Evolutionary conservation across 2,888 invertebrate species (phyloP).

Genomic region (Drosophila formosana): DNA sequence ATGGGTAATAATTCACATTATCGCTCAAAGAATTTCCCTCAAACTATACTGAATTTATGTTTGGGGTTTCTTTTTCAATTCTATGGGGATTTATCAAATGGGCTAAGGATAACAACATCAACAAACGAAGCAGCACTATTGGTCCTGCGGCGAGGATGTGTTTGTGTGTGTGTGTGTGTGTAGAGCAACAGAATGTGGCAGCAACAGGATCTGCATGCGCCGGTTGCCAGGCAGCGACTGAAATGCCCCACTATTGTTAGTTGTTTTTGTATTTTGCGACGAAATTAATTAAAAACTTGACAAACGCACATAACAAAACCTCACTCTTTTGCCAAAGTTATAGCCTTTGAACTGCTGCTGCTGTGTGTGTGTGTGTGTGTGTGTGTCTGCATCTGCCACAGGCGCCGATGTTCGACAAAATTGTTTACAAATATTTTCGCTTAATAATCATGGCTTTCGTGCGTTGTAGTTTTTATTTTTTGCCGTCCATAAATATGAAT

Average conservation of each 20-base stretch:
- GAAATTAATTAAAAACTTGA: constrained; percentile 61
- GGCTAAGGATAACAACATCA: constrained; percentile 13
- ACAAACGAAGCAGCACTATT: neutral
- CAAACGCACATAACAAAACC: constrained; percentile 28
- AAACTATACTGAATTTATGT: neutral
- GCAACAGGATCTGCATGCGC: constrained; percentile 10
- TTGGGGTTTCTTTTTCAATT: constrained; percentile 7
- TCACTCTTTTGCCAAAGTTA: constrained; percentile 7
- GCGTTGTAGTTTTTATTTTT: constrained; percentile 9
- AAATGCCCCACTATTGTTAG: constrained; percentile 28
- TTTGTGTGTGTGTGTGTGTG: neutral
- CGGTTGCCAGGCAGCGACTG: constrained; percentile 23
- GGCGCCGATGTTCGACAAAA: constrained; percentile 21
- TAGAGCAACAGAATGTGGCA: constrained; percentile 1
- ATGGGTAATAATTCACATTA: neutral
- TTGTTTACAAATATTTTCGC: constrained; percentile 39
- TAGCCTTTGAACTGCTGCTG: constrained; percentile 13
- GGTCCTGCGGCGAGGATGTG: neutral
- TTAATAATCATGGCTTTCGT: constrained; percentile 28
- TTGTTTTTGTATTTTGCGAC: constrained; percentile 36
- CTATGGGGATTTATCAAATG: constrained; percentile 7
- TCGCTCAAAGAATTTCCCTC: neutral
- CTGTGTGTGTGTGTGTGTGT: constrained; percentile 8
- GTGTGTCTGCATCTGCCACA: constrained; percentile 5
- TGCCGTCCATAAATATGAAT: constrained; percentile 14